Base-by-base conservation (phyloP, 2,797 vertebrate species). In the Meriones psammophilus region DNA sequence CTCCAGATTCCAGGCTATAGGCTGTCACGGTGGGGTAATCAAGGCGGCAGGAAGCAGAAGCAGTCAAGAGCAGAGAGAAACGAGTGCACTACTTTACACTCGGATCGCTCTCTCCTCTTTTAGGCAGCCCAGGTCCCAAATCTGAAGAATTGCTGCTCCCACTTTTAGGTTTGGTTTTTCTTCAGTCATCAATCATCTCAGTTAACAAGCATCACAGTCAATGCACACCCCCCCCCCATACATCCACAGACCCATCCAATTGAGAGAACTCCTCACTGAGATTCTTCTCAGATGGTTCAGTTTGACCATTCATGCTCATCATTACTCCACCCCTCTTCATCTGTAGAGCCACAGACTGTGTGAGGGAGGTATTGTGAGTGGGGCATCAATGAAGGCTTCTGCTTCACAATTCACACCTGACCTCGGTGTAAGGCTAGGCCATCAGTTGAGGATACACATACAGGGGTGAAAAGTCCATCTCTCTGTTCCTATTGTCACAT, bases 161-260 rank as follows among this genome's bases (percentile, higher is more conserved):
- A 17, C 42, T 69, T 69, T 54, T 15, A n/a, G 64, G 46, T 10
- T n/a, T 30, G 30, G 42, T 54, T 18, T 86, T 69, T 12, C 50
- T 50, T 50, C 50, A 50, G 50, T 50, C 10, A 50, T 42, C 42
- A 42, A 42, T 42, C 5, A 42, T 42, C 42, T 42, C 42, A 68
- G 20, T 33, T n/a, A 68, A 68, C 28, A 0, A 33, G 30, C 30
- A 33, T 6, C 28, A n/a, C n/a, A 50, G 50, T 46, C 17, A 66
- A 13, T 3, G 30, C 17, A 30, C 1, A 0, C 50, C 50, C 1
- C 50, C 10, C 6, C 24, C 22, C 17, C 1, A 20, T 1, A 20
- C 54, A 15, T 54, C 74, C 73, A 24, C 54, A 69, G 64, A 68
- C 24, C 36, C 42, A 62, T n/a, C 68, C 20, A 36, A n/a, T 26